Evolutionary conservation across 2,888 invertebrate genomes (phyloP).

Genomic region (Standfussiana lucernea): DNA sequence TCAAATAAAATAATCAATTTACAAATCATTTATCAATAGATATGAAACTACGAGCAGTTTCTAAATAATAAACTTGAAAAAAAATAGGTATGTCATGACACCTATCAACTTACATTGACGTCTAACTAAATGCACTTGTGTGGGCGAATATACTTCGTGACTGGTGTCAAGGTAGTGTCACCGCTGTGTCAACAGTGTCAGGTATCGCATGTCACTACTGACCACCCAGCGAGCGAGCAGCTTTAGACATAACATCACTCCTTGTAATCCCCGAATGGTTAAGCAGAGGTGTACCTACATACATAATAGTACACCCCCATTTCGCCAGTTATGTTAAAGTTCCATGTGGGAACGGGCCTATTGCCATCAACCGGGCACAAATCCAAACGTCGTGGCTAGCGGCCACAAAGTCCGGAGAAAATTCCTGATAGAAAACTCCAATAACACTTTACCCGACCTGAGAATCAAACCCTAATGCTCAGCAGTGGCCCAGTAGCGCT

Average conservation of each 20-base stretch:
- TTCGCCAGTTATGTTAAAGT: neutral
- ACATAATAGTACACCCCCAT: neutral
- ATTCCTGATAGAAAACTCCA: neutral
- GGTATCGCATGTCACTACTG: conserved; percentile 71
- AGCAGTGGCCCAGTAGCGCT: conserved; percentile 58
- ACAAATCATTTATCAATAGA: neutral
- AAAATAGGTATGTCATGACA: neutral
- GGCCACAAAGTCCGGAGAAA: neutral
- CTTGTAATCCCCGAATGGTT: neutral
- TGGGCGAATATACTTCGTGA: conserved; percentile 67
- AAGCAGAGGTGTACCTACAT: neutral
- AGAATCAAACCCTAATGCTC: neutral
- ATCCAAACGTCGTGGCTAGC: neutral
- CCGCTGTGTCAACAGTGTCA: conserved; percentile 72
- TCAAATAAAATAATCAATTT: neutral
- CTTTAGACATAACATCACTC: conserved; percentile 15
- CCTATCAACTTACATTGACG: conserved; percentile 26
- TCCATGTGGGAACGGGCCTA: neutral
- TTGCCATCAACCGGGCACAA: neutral
- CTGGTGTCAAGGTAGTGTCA: conserved; percentile 71
- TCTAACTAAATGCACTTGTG: conserved; percentile 54
- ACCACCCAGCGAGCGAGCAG: conserved; percentile 71
- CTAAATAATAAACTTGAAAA: accelerated
- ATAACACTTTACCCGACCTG: neutral
- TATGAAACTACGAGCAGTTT: accelerated